phyloP scores from a whole-genome alignment of 2,888 invertebrate species.

The Chloroclysta siterata region DNA sequence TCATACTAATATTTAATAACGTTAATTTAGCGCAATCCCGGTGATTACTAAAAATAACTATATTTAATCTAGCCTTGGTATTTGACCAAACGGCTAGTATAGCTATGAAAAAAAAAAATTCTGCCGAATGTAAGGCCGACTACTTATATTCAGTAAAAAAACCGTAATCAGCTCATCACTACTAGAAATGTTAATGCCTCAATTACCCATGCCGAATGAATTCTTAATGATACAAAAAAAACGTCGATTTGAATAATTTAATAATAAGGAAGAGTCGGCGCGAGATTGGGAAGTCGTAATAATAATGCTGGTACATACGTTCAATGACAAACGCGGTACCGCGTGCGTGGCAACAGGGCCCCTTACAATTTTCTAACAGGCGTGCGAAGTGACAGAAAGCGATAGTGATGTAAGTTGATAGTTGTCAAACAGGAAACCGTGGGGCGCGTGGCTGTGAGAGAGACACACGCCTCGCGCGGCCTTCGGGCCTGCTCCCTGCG shows the following conservation, averaged over 20 bases:
- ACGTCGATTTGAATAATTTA: slow-evolving; percentile 61
- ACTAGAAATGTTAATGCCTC: slow-evolving; percentile 52
- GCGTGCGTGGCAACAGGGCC: slow-evolving; percentile 80
- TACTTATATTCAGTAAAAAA: not conserved
- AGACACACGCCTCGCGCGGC: slow-evolving; percentile 72
- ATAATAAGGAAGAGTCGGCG: slow-evolving; percentile 69
- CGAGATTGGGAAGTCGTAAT: slow-evolving; percentile 69
- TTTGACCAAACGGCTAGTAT: no score
- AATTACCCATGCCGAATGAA: slow-evolving; percentile 55
- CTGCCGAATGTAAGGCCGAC: not conserved
- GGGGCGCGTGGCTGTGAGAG: slow-evolving; percentile 70
- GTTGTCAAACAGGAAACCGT: slow-evolving; percentile 84
- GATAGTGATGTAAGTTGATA: slow-evolving; percentile 84
- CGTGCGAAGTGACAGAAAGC: slow-evolving; percentile 79
- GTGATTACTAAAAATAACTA: no score
- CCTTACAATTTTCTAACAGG: slow-evolving; percentile 81
- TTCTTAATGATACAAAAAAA: slow-evolving; percentile 56
- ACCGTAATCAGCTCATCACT: not conserved
- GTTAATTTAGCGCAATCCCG: no score
- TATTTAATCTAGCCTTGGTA: no score
- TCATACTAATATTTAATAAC: no score
- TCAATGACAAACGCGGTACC: slow-evolving; percentile 70
- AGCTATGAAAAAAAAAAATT: no score
- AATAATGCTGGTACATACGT: slow-evolving; percentile 69
- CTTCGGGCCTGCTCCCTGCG: slow-evolving; percentile 32